Evolutionary conservation across 2,888 invertebrate genomes (phyloP).

Genomic region (Pammene aurita): DNA sequence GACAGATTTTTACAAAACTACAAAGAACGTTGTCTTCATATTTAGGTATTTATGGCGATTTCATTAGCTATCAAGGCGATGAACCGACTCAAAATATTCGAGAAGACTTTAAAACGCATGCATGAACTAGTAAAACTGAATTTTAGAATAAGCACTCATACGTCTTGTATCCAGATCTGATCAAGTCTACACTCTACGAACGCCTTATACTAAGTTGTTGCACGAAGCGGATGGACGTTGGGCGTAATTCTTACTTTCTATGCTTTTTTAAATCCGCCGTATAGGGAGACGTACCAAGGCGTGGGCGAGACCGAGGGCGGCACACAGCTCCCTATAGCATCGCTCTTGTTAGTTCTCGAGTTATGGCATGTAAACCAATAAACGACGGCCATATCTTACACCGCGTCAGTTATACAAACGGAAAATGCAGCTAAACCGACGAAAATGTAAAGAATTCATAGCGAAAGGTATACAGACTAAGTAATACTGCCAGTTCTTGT

Average conservation of each 20-base stretch:
- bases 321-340: conserved; percentile 45
- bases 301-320: conserved; percentile 50
- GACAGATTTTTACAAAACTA: background rate
- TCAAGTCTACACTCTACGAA: background rate
- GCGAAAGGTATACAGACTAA: background rate
- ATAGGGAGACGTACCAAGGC: conserved; percentile 46
- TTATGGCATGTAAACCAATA: conserved; percentile 42
- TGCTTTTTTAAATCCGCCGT: conserved; percentile 38
- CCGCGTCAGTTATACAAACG: conserved; percentile 21
- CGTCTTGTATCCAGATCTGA: background rate
- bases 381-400: conserved; percentile 39
- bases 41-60: no score
- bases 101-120: background rate
- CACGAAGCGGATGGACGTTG: background rate
- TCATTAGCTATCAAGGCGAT: no score
- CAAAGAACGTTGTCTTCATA: background rate
- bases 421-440: conserved; percentile 39
- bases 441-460: conserved; percentile 45
- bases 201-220: background rate
- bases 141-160: background rate
- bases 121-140: background rate
- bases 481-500: background rate
- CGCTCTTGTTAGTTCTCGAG: conserved; percentile 45
- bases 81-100: no score
- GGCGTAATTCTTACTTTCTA: conserved; percentile 13